phyloP scores from a whole-genome alignment of 2,113 vertebrate genomes.

The Notechis scutatus region DNA sequence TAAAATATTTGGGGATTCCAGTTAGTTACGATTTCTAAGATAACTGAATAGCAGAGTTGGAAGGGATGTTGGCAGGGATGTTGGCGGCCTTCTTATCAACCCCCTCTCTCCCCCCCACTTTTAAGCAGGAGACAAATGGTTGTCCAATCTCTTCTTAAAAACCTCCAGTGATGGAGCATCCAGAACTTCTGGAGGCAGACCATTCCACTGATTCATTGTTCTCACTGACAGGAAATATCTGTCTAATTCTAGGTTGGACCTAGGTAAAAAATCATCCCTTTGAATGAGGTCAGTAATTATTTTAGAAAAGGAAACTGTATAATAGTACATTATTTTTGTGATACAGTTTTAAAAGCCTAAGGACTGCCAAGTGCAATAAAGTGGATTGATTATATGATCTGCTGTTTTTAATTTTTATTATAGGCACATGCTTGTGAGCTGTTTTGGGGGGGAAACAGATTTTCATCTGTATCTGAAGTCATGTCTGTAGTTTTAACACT shows the following conservation, averaged over 20 bases:
- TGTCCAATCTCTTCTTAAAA: not conserved
- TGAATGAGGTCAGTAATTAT: not conserved
- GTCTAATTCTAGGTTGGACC: not conserved
- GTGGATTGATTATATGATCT: not conserved
- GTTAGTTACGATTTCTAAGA: not conserved
- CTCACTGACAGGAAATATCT: not conserved
- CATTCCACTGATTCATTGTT: not conserved
- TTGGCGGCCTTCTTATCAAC: not conserved
- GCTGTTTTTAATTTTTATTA: not conserved
- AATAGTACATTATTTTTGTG: not conserved
- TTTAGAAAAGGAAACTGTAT: not conserved
- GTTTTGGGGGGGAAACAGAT: not conserved
- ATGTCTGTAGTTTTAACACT: not conserved
- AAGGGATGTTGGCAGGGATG: not conserved
- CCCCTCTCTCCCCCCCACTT: accelerated
- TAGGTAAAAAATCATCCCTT: not conserved
- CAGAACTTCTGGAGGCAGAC: not conserved
- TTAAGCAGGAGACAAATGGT: not conserved
- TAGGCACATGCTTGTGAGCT: not conserved
- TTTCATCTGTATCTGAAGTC: not conserved
- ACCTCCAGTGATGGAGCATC: not conserved
- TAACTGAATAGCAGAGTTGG: not conserved
- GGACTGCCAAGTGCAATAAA: not conserved
- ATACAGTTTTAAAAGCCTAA: not conserved
- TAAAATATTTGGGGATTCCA: not conserved